A percentile compares a stretch with the other conserved stretches of the same genome.
phyloP scores from a whole-genome alignment of 53 echinoderm and acorn worm species.

The Zoroaster sp. region DNA sequence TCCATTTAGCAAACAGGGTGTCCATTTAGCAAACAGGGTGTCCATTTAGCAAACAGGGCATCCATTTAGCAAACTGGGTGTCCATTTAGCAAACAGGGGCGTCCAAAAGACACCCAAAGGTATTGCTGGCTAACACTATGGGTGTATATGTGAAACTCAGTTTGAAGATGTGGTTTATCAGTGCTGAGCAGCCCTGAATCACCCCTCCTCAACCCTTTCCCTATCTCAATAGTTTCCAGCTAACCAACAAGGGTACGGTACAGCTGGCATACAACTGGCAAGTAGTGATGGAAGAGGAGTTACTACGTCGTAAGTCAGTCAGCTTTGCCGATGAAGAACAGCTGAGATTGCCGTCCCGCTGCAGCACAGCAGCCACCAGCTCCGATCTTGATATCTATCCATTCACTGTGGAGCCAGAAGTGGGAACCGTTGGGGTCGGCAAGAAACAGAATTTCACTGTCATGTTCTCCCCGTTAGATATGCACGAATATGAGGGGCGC shows the following conservation, averaged over 20 bases:
- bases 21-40: too few relatives aligned
- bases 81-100: too few relatives aligned
- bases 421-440: conserved; percentile 77
- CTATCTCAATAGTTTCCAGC: conserved; percentile 63
- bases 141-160: too few relatives aligned
- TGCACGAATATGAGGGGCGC: conserved; percentile 94
- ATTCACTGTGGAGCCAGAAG: conserved; percentile 84
- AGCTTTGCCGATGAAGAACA: conserved; percentile 98
- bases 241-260: conserved; percentile 92
- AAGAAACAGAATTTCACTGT: conserved; percentile 97
- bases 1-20: too few relatives aligned
- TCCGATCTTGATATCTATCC: conserved; percentile 74
- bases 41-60: too few relatives aligned
- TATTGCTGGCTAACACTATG: too few relatives aligned
- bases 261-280: conserved; percentile 97
- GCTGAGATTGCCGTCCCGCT: conserved; percentile 80
- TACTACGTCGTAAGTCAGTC: conserved; percentile 82
- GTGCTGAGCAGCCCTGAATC: too few relatives aligned
- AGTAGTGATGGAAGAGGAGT: conserved; percentile 83
- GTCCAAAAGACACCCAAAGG: too few relatives aligned
- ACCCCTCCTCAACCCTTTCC: neutral
- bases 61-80: too few relatives aligned
- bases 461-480: conserved; percentile 93
- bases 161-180: too few relatives aligned
- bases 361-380: conserved; percentile 67